Conservation (phyloP, 2,888 invertebrate species). For the Polyommatus iphigenia region DNA sequence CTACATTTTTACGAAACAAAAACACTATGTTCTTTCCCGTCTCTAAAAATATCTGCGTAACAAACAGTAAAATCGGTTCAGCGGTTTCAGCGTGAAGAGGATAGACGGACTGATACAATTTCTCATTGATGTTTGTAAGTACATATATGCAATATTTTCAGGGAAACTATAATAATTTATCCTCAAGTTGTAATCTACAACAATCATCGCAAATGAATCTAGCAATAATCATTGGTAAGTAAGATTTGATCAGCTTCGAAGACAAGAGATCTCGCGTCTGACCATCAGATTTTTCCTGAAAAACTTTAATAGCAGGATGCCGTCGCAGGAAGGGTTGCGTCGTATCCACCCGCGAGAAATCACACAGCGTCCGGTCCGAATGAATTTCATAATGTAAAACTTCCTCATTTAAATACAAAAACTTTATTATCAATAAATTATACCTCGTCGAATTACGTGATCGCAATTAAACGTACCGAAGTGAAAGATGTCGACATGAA, state of each 20-base stretch:
- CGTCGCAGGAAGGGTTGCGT: slow-evolving; percentile 39
- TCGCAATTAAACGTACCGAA: slow-evolving; percentile 35
- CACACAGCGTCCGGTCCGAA: slow-evolving; percentile 41
- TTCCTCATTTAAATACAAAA: slow-evolving; percentile 36
- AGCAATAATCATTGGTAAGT: background rate
- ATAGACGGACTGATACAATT: too few relatives aligned
- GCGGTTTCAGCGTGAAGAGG: too few relatives aligned
- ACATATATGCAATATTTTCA: too few relatives aligned
- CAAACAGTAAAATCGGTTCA: too few relatives aligned
- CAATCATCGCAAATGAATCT: background rate
- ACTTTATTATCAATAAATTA: slow-evolving; percentile 19
- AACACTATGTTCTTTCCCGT: too few relatives aligned
- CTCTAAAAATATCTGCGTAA: too few relatives aligned
- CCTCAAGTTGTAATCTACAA: too few relatives aligned
- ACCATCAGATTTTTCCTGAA: slow-evolving; percentile 18
- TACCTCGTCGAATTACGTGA: slow-evolving; percentile 20
- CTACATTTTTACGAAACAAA: too few relatives aligned
- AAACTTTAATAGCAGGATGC: slow-evolving; percentile 36
- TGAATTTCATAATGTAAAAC: slow-evolving; percentile 38
- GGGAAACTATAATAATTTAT: too few relatives aligned
- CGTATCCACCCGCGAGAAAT: slow-evolving; percentile 43
- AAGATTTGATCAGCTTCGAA: background rate
- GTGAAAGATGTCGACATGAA: slow-evolving; percentile 59
- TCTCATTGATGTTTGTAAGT: too few relatives aligned
- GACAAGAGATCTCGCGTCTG: background rate